Evolutionary conservation across 2,888 invertebrate genomes (phyloP).

Genomic region (Parnassius mnemosyne): DNA sequence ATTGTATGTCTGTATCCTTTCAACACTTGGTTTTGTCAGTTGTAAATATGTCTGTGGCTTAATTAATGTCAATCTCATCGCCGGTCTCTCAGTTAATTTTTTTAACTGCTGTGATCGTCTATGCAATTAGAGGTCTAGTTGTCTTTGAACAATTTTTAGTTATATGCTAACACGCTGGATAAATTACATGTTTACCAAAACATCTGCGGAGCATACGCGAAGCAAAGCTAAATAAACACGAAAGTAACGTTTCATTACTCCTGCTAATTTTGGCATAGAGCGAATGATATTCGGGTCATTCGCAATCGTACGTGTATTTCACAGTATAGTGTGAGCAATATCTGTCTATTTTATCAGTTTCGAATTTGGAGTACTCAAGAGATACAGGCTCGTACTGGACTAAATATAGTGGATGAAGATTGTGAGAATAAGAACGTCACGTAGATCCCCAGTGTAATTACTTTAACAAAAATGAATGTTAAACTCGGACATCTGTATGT

Average conservation of each 20-base stretch:
- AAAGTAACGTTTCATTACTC: slow-evolving; percentile 44
- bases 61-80: too few relatives aligned
- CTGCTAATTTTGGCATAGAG: slow-evolving; percentile 60
- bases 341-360: slow-evolving; percentile 15
- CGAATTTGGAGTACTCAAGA: slow-evolving; percentile 9
- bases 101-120: background rate
- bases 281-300: slow-evolving; percentile 61
- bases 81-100: too few relatives aligned
- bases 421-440: too few relatives aligned
- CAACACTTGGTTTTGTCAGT: too few relatives aligned
- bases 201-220: slow-evolving; percentile 24
- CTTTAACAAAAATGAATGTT: too few relatives aligned
- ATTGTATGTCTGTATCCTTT: too few relatives aligned
- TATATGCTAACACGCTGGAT: slow-evolving; percentile 2
- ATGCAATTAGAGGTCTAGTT: background rate
- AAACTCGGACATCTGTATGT: too few relatives aligned
- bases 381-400: background rate
- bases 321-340: slow-evolving; percentile 32
- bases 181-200: slow-evolving; percentile 21
- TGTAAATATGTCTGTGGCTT: slow-evolving; percentile 6
- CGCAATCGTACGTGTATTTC: slow-evolving; percentile 44
- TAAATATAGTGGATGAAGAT: too few relatives aligned
- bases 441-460: too few relatives aligned
- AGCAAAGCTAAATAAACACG: slow-evolving; percentile 36
- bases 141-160: background rate